phyloP scores from a whole-genome alignment of 2,888 invertebrate species.

The Hermodice carunculata region DNA sequence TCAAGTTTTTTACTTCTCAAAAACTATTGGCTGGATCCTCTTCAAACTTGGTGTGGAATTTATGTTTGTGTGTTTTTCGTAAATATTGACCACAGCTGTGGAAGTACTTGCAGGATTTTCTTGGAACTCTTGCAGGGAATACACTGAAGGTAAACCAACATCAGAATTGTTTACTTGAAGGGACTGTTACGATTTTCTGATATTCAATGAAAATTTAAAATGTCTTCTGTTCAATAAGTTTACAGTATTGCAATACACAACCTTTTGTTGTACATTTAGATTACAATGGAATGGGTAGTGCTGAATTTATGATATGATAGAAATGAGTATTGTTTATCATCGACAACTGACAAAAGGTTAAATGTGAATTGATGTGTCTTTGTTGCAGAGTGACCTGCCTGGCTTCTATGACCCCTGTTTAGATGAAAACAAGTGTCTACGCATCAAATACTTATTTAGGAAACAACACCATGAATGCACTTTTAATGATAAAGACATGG shows the following conservation, averaged over 20 bases:
- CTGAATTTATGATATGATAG: not conserved
- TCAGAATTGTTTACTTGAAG: too few relatives aligned
- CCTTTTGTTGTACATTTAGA: not conserved
- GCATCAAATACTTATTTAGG: constrained; percentile 88
- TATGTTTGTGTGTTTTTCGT: too few relatives aligned
- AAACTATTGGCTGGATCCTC: too few relatives aligned
- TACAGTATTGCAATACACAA: not conserved
- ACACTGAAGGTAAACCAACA: too few relatives aligned
- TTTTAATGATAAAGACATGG: constrained; percentile 83
- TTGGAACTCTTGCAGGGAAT: too few relatives aligned
- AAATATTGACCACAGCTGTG: too few relatives aligned
- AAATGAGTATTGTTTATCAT: not conserved
- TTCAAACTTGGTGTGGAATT: too few relatives aligned
- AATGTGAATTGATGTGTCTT: constrained; percentile 2
- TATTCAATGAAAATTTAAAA: not conserved
- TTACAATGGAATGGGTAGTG: not conserved
- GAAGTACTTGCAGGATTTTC: too few relatives aligned
- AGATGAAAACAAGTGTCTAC: constrained; percentile 90
- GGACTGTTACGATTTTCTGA: too few relatives aligned
- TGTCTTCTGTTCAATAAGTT: not conserved
- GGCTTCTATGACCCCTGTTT: constrained; percentile 96
- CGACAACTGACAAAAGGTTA: too few relatives aligned
- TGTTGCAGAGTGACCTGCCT: constrained; percentile 88
- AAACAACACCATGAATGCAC: constrained; percentile 84
- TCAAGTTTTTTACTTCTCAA: too few relatives aligned